Base-by-base conservation (phyloP, 1,140 invertebrate species). In the Bombus impatiens region DNA sequence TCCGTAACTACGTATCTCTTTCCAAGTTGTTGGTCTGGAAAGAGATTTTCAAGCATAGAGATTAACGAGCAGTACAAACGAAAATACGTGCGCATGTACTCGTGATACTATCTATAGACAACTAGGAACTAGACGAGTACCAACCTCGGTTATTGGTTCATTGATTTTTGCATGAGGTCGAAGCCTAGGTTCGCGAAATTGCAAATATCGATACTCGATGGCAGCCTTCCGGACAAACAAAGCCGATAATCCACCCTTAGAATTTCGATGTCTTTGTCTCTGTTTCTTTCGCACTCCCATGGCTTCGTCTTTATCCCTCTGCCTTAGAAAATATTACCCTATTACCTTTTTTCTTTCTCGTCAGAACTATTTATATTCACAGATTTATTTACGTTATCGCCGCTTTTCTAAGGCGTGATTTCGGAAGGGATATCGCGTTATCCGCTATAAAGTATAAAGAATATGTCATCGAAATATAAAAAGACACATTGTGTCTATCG, bases 121-220 rank as follows among this genome's bases (percentile, higher is more conserved):
- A 84, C 68, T 80, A 71, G 78, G 40, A 75, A 84, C 72, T 84
- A 86, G 84, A 84, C 78, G 88, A 84, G 86, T 77, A 71, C 65
- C 78, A 82, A 86, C 79, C 88, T 88, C 83, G 89, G 92, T 92
- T 92, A 92, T 92, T 92, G 92, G 92, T 92, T 91, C 90, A 92
- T 92, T 92, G 92, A 91, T 92, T 92, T 92, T 92, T 92, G 90
- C 89, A 91, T 89, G 87, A 86, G 79, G 68, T 65, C 89, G 78
- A 82, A 83, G 84, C 78, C 86, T 84, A 74, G 90, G 82, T 76
- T 84, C 82, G 87, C 72, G 89, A 84, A 84, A 91, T 91, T 91
- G 87, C 90, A 82, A 91, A 91, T 91, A 91, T 90, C 90, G 90
- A 91, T 90, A 91, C 89, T 87, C 89, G 90, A 90, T 87, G 89